Percentiles rank a stretch among this genome's conserved stretches.
phyloP scores from a whole-genome alignment of 2,888 invertebrate species.

The Drosophila leonis region DNA sequence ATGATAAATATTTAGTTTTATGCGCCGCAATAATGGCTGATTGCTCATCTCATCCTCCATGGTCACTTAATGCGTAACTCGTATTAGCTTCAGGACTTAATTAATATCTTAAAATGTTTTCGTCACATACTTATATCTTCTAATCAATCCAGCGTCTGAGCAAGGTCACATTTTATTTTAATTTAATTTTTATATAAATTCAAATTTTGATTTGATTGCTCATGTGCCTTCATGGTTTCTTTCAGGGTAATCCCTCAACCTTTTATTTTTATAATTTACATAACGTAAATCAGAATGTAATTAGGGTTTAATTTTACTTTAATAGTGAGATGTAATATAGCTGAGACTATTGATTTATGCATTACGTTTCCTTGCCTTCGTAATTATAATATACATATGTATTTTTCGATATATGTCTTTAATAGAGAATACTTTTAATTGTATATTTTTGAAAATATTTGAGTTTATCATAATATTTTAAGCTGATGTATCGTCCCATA shows the following conservation, averaged over 20 bases:
- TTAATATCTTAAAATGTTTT: background rate
- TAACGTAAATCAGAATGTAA: background rate
- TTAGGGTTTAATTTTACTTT: background rate
- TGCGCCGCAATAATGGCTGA: conserved; percentile 20
- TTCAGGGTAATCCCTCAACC: background rate
- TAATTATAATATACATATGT: too few species aligned
- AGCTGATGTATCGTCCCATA: background rate
- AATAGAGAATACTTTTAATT: background rate
- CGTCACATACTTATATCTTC: background rate
- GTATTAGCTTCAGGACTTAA: background rate
- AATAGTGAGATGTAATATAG: background rate
- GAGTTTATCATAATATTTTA: background rate
- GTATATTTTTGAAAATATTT: background rate
- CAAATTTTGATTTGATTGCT: background rate
- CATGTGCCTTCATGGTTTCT: background rate
- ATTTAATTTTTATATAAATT: background rate
- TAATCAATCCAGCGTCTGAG: background rate
- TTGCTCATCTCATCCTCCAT: conserved; percentile 20
- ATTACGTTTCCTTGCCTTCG: too few species aligned
- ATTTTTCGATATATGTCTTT: too few species aligned
- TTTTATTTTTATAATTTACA: background rate
- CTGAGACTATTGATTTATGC: background rate
- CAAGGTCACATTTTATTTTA: background rate
- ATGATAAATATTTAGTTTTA: conserved; percentile 14
- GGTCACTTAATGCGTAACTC: conserved; percentile 13